Conservation (phyloP, 1,140 invertebrate species). For the Leptopilina boulardi region DNA sequence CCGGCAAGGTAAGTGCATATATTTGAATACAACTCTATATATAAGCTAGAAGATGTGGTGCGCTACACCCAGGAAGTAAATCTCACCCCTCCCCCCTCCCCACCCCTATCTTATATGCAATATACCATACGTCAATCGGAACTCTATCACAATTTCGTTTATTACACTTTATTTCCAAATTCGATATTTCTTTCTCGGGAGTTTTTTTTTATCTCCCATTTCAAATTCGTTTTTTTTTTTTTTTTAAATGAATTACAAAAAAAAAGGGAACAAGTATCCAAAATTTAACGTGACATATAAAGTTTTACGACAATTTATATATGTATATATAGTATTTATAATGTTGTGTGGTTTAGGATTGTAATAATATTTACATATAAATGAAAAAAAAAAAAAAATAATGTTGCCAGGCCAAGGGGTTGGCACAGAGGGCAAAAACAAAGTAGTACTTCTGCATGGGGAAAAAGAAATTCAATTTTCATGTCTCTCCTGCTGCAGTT, state of each 20-base stretch:
- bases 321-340: no score
- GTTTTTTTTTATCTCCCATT: no score
- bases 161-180: background rate
- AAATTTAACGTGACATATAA: no score
- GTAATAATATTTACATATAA: background rate
- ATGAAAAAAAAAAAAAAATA: background rate
- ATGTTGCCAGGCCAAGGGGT: background rate
- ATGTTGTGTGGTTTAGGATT: no score
- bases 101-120: background rate
- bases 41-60: conserved; percentile 37
- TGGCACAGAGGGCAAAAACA: background rate
- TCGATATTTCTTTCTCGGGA: background rate
- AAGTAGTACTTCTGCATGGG: conserved; percentile 14
- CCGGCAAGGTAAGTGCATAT: conserved; percentile 68
- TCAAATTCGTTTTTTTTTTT: no score
- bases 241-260: no score
- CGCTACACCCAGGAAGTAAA: conserved; percentile 37
- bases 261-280: no score
- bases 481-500: background rate
- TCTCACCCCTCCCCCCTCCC: background rate
- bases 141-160: background rate
- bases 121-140: background rate
- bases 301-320: no score
- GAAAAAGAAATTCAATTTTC: conserved; percentile 24
- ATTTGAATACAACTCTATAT: conserved; percentile 34